These are phyloP conservation scores for Himalopsyche tibetana DNA, from an alignment of 2,888 invertebrate species.

Conservation along the genomic window DNA sequence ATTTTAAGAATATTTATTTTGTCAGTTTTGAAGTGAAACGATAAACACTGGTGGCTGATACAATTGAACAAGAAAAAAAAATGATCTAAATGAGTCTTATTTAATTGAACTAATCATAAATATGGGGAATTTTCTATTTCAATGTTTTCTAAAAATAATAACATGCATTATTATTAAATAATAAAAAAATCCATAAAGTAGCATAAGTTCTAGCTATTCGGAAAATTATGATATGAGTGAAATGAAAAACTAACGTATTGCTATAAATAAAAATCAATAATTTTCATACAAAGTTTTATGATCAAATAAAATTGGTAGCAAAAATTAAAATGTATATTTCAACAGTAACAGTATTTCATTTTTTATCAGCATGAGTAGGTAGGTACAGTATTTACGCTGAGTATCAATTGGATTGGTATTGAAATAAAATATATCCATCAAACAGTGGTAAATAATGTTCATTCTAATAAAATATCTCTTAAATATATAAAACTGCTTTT, in stretches of 20 bases:
- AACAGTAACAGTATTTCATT: not conserved
- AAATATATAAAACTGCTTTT: not conserved
- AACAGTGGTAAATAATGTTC: not conserved
- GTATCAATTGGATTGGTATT: not conserved
- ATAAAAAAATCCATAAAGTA: not conserved
- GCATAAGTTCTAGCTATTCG: not conserved
- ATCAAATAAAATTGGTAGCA: not conserved
- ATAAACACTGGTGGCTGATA: not conserved
- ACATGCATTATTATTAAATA: constrained; percentile 4
- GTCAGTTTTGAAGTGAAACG: not conserved
- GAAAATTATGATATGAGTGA: not conserved
- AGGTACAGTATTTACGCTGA: not conserved
- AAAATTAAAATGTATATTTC: not conserved
- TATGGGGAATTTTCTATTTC: not conserved
- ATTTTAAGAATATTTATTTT: too few species aligned
- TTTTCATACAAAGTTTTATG: not conserved
- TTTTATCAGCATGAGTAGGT: not conserved
- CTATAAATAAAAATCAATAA: not conserved
- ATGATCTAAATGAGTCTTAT: not conserved
- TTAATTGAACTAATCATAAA: constrained; percentile 5
- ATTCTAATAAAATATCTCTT: not conserved
- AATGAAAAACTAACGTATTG: not conserved
- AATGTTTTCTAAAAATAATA: not conserved
- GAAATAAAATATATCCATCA: not conserved
- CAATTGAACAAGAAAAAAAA: constrained; percentile 10